Conservation (phyloP, 2,797 vertebrate species). For the Artibeus lituratus region DNA sequence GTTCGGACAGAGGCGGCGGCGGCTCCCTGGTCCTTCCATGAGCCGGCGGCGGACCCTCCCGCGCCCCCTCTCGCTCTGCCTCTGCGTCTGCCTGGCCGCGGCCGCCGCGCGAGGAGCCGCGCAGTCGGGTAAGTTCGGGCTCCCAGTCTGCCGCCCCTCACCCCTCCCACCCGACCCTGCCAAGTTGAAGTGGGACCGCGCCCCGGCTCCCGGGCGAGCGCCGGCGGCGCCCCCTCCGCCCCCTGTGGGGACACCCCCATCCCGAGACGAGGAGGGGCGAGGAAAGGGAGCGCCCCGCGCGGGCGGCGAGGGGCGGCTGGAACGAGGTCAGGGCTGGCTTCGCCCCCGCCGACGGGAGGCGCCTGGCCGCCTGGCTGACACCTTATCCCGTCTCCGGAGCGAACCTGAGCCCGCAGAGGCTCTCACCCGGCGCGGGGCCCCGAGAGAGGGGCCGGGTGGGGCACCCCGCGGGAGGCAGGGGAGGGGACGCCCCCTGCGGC, state of each 20-base stretch:
- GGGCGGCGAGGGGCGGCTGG: background rate
- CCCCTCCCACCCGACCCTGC: background rate
- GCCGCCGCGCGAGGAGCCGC: constrained; percentile 43
- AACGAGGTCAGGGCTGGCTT: constrained; percentile 12
- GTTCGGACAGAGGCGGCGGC: constrained; percentile 53
- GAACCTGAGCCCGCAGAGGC: constrained; percentile 44
- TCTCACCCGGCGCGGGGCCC: background rate
- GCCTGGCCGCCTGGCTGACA: constrained; percentile 55
- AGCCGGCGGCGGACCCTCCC: constrained; percentile 53
- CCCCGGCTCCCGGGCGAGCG: background rate
- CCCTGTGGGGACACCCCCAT: background rate
- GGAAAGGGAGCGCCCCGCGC: background rate
- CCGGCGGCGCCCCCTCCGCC: background rate
- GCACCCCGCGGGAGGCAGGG: background rate
- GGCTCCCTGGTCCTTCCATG: constrained; percentile 7
- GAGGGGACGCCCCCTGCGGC: background rate
- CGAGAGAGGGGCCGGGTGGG: background rate
- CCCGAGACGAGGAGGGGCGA: background rate
- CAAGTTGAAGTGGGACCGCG: background rate
- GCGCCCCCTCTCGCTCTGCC: constrained; percentile 38
- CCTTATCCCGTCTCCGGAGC: constrained; percentile 42
- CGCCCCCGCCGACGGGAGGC: constrained; percentile 36
- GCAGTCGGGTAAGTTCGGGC: constrained; percentile 62
- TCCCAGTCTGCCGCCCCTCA: background rate
- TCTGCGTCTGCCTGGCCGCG: constrained; percentile 61